phyloP scores from a whole-genome alignment of 2,797 vertebrate genomes.

The Columba guinea region DNA sequence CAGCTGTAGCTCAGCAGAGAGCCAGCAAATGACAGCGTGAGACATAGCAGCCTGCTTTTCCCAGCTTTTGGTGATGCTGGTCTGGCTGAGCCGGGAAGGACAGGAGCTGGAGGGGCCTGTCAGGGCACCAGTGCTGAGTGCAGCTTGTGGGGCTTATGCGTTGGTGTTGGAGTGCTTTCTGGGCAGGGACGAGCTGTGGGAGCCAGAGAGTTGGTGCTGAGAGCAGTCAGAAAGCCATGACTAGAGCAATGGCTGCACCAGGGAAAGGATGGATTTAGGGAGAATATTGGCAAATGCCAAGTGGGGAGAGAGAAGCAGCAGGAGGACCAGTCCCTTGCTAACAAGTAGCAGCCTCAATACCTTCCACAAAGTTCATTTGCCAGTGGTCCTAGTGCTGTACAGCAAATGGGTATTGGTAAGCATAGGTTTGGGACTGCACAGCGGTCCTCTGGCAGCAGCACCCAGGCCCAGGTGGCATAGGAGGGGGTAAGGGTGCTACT shows the following conservation, averaged over 20 bases:
- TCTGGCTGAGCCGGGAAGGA: background rate
- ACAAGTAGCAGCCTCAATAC: background rate
- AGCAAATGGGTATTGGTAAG: background rate
- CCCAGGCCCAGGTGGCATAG: background rate
- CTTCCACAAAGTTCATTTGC: background rate
- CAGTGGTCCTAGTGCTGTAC: background rate
- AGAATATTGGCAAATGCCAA: background rate
- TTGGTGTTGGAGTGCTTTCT: background rate
- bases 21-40: accelerated
- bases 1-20: background rate
- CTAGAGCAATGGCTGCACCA: accelerated
- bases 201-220: background rate
- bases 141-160: background rate
- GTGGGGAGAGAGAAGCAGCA: background rate
- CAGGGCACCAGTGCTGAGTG: background rate
- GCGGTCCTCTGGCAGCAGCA: background rate
- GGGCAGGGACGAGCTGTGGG: background rate
- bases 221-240: background rate
- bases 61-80: background rate
- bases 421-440: background rate
- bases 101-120: background rate
- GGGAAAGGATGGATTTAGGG: background rate
- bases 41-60: accelerated
- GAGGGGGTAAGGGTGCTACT: background rate
- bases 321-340: background rate